Evolutionary conservation across 2,888 invertebrate genomes (phyloP), one percentile per base, ranked within the genome.

Genomic region (Tyria jacobaeae): DNA sequence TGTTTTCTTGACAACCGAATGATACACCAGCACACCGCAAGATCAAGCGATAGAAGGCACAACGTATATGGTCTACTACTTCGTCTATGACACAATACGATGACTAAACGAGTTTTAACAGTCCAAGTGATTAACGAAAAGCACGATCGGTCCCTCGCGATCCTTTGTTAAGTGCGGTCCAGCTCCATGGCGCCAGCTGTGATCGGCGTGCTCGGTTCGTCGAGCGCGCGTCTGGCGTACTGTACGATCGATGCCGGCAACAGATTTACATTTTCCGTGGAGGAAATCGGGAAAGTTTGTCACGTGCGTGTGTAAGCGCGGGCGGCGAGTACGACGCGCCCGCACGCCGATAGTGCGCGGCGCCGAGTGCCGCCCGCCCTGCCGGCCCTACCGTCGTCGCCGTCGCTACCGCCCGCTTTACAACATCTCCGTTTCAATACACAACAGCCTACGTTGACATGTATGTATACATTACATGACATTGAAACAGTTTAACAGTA

Each of bases 201-300:
- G 90, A 86, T 87, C 90, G 85, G 85, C 87, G 86, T 83, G 88
- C 82, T 86, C 86, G 82, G 83, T 80, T 82, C 80, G 79, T 80
- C 82, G 88, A 88, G 88, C 87, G 89, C 78, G 87, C 88, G 89
- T 89, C 90, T 88, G 86, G 82, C 84, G 82, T n/a, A 78, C 81
- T 81, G 81, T 71, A 84, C 92, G 94, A 93, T 93, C 94, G 94
- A 93, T 94, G 91, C 88, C 89, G 87, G 88, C 88, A 87, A 88
- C 90, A 87, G 92, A 93, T 93, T 94, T 91, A 93, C 92, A 93
- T 94, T 92, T 92, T 91, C 89, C 90, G 89, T 85, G 76, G 84
- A 87, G 92, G 87, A 91, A 89, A 92, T 93, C 93, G 92, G 87
- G 85, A 93, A 94, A 94, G 93, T 94, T 94, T 93, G 90, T 89